Evolutionary conservation across 2,113 vertebrate genomes (phyloP).

Genomic region (Microcebus ravelobensis): DNA sequence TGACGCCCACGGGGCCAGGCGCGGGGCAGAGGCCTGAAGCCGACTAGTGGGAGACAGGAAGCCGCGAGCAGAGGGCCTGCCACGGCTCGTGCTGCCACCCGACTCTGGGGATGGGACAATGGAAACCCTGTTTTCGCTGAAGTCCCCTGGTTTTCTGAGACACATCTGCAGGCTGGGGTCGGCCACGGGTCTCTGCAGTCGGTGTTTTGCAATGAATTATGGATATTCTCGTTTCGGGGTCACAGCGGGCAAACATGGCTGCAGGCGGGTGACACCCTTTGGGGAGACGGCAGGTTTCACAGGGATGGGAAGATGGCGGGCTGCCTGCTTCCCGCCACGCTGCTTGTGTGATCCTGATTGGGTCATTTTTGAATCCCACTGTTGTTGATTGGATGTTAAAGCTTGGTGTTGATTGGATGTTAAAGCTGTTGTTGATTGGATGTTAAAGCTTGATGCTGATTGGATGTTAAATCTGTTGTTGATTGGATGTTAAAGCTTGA

Average conservation of each 20-base stretch:
- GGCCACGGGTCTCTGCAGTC: not conserved
- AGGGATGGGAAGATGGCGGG: too few species aligned
- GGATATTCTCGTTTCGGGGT: not conserved
- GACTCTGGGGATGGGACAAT: not conserved
- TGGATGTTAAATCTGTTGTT: too few species aligned
- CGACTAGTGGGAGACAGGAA: not conserved
- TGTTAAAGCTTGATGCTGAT: too few species aligned
- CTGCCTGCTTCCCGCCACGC: too few species aligned
- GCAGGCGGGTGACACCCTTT: not conserved
- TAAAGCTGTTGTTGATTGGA: too few species aligned
- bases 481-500: too few species aligned
- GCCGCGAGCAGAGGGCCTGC: not conserved
- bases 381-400: too few species aligned
- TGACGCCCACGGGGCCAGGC: not conserved
- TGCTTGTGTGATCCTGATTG: too few species aligned
- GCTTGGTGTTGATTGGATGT: too few species aligned
- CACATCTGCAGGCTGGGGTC: not conserved
- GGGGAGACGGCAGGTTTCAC: not conserved
- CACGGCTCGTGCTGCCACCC: not conserved
- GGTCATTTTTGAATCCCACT: too few species aligned
- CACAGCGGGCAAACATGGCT: not conserved
- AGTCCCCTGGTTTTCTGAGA: slow-evolving; percentile 21
- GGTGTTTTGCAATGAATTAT: not conserved
- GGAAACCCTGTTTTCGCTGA: not conserved
- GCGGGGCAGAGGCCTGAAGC: not conserved